Evolutionary conservation across 2,113 vertebrate species (phyloP).

Genomic region (Alethe diademata): DNA sequence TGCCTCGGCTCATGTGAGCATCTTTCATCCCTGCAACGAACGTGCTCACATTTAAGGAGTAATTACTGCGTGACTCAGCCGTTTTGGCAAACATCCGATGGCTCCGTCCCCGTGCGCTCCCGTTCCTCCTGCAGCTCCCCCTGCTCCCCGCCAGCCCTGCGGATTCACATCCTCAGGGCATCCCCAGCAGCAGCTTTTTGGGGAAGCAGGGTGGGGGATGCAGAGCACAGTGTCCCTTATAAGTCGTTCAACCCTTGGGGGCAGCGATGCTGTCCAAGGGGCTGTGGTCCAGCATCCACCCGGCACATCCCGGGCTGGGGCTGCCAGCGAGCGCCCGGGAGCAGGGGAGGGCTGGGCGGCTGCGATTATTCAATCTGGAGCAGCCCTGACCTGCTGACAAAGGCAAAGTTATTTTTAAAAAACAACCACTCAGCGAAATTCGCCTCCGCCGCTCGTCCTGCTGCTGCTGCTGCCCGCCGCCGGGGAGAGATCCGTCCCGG

Average conservation of each 20-base stretch:
- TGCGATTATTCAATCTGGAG: conserved; percentile 61
- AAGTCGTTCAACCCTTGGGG: background rate
- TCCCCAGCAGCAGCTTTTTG: background rate
- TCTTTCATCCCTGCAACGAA: conserved; percentile 10
- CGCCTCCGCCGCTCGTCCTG: conserved; percentile 10
- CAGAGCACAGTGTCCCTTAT: rapidly evolving
- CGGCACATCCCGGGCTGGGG: background rate
- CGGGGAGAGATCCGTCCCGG: background rate
- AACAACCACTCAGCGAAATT: conserved; percentile 67
- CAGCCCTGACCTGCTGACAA: conserved; percentile 72
- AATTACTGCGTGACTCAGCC: conserved; percentile 17
- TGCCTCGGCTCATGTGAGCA: background rate
- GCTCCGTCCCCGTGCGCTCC: background rate
- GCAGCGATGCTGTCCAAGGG: background rate
- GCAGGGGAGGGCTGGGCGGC: conserved; percentile 43
- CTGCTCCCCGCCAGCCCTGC: rapidly evolving
- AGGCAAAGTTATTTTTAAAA: conserved; percentile 75
- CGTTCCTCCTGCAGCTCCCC: background rate
- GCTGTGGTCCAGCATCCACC: background rate
- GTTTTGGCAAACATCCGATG: background rate
- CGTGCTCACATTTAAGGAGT: background rate
- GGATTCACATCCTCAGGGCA: background rate
- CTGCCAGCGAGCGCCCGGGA: conserved; percentile 3
- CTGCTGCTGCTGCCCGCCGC: conserved; percentile 13
- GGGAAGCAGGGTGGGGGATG: background rate